Percentiles rank a stretch among this genome's conserved stretches.
These are phyloP conservation scores for Acipenser oxyrinchus DNA, from an alignment of 2,797 vertebrate species.

Conservation along the genomic window DNA sequence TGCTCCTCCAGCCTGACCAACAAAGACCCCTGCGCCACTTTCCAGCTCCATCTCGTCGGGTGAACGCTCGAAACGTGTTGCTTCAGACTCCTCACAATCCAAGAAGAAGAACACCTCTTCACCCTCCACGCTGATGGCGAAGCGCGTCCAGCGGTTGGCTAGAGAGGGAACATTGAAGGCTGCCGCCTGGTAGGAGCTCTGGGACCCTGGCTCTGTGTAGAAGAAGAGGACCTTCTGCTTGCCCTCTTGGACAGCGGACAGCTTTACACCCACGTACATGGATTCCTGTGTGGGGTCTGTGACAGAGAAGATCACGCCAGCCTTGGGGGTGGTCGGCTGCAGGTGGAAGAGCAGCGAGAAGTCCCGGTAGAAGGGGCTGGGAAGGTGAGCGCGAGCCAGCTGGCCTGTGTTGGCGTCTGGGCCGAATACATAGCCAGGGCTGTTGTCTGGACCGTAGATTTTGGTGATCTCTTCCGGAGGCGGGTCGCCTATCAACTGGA, in stretches of 20 bases:
- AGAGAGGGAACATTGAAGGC: slow-evolving; percentile 67
- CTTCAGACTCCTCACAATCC: slow-evolving; percentile 62
- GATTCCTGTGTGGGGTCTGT: slow-evolving; percentile 63
- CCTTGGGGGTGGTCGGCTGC: slow-evolving; percentile 49
- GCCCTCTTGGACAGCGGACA: slow-evolving; percentile 49
- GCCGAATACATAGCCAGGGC: slow-evolving; percentile 55
- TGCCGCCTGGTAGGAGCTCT: slow-evolving; percentile 56
- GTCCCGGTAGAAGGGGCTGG: slow-evolving; percentile 71
- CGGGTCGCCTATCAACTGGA: slow-evolving; percentile 74
- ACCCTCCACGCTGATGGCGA: slow-evolving; percentile 67
- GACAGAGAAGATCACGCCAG: slow-evolving; percentile 73
- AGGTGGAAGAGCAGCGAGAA: slow-evolving; percentile 80
- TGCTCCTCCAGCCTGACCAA: slow-evolving; percentile 78
- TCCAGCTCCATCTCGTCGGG: slow-evolving; percentile 74
- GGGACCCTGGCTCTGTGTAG: slow-evolving; percentile 70
- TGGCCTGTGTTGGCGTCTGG: slow-evolving; percentile 47
- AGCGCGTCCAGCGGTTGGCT: slow-evolving; percentile 61
- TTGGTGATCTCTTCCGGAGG: slow-evolving; percentile 45
- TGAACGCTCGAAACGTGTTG: slow-evolving; percentile 62
- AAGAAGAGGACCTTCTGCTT: slow-evolving; percentile 72
- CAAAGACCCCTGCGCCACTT: slow-evolving; percentile 64
- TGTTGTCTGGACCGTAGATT: slow-evolving; percentile 47
- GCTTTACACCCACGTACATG: slow-evolving; percentile 75
- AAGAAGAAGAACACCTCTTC: slow-evolving; percentile 61
- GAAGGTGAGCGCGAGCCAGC: slow-evolving; percentile 64